Conservation (phyloP, 2,888 invertebrate genomes). For the Rhimphoctona megacephalus region DNA sequence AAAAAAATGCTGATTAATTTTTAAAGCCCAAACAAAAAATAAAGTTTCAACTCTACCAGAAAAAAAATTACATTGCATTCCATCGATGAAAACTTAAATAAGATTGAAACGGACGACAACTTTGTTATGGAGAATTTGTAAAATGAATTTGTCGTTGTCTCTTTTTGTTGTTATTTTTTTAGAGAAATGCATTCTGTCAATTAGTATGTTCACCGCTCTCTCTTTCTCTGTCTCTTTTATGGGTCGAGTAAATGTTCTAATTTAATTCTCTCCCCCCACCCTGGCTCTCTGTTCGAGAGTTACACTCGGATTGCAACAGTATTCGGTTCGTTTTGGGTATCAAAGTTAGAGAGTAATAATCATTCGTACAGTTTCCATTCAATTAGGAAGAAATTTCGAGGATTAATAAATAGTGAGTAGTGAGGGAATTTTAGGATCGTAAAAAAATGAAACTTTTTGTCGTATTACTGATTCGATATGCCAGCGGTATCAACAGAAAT, state of each 20-base stretch:
- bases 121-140: not conserved
- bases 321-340: not conserved
- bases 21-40: not conserved
- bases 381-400: not conserved
- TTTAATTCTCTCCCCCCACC: conserved; percentile 38
- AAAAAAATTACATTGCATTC: not conserved
- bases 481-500: conserved; percentile 61
- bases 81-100: not conserved
- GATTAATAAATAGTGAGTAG: not conserved
- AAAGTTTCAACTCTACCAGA: not conserved
- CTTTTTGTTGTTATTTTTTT: not conserved
- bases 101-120: not conserved
- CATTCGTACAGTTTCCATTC: not conserved
- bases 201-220: conserved; percentile 7
- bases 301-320: not conserved
- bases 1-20: not conserved
- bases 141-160: not conserved
- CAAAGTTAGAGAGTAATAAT: not conserved
- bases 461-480: conserved; percentile 43
- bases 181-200: conserved; percentile 40
- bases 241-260: conserved; percentile 56
- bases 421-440: not conserved
- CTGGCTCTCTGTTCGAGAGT: not conserved
- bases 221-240: conserved; percentile 13
- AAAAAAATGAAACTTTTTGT: conserved; percentile 28